phyloP scores from a whole-genome alignment of 2,797 vertebrate species.

The Halcyon leucocephala region DNA sequence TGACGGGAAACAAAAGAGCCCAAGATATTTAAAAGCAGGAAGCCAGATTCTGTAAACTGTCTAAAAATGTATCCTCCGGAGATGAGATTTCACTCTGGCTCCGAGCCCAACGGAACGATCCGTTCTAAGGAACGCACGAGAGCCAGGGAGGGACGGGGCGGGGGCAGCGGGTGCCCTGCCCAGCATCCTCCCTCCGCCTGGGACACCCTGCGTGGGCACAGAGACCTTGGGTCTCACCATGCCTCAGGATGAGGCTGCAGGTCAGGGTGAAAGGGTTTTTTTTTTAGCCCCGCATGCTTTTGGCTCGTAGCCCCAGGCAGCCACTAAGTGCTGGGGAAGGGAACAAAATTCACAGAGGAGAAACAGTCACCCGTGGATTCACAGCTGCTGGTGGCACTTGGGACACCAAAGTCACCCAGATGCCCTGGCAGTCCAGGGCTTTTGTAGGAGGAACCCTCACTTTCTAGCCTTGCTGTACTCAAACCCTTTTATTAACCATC shows the following conservation, averaged over 20 bases:
- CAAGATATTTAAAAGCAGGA: constrained; percentile 46
- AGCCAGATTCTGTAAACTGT: constrained; percentile 53
- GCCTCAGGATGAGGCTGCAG: background rate
- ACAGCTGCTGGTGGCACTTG: background rate
- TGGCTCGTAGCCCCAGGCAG: background rate
- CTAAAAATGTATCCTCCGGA: constrained; percentile 44
- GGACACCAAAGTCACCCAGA: accelerated
- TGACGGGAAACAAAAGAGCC: constrained; percentile 23
- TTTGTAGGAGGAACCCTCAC: background rate
- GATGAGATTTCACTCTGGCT: constrained; percentile 27
- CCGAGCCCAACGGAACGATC: background rate
- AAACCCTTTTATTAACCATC: background rate
- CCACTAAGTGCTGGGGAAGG: accelerated
- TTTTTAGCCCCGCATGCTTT: accelerated
- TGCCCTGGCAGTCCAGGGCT: background rate
- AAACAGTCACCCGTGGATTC: background rate
- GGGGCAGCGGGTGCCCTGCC: background rate
- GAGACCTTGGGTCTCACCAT: accelerated
- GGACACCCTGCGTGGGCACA: background rate
- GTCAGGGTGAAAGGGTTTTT: background rate
- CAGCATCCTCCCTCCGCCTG: background rate
- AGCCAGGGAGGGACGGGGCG: accelerated
- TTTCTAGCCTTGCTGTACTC: background rate
- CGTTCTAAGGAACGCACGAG: accelerated
- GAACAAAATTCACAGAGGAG: background rate